A percentile compares a stretch with the other conserved stretches of the same genome.
phyloP scores from a whole-genome alignment of 2,888 invertebrate genomes.

The Gisinianus flammeolus region DNA sequence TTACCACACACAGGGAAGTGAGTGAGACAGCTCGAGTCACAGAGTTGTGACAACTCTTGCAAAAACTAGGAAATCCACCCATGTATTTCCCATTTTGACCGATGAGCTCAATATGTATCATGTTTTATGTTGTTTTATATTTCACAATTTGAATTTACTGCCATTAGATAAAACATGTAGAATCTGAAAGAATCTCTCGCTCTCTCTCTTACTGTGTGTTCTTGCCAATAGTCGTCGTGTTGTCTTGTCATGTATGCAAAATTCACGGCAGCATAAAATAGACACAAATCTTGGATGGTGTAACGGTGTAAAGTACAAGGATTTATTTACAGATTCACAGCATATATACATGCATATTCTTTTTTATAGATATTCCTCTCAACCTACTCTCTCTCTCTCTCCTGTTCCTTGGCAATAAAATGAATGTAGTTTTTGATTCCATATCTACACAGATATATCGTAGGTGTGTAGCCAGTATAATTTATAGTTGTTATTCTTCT shows the following conservation, averaged over 20 bases:
- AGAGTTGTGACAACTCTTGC: not conserved
- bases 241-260: no score
- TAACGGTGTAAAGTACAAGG: not conserved
- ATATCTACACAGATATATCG: no score
- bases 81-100: not conserved
- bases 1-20: not conserved
- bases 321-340: conserved; percentile 16
- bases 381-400: not conserved
- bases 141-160: no score
- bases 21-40: no score
- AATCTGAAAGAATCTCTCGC: no score
- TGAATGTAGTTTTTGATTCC: not conserved
- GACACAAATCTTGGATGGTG: conserved; percentile 3
- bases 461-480: no score
- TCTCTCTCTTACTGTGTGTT: no score
- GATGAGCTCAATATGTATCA: not conserved
- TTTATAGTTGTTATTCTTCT: no score
- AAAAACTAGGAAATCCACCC: not conserved
- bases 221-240: no score
- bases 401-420: not conserved
- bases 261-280: no score
- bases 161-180: no score
- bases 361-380: not conserved
- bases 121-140: not conserved
- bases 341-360: not conserved